Percentiles rank a stretch among this genome's conserved stretches.
These are phyloP conservation scores for Amblyjoppa proteus DNA, from an alignment of 2,888 invertebrate genomes.

Conservation along the genomic window DNA sequence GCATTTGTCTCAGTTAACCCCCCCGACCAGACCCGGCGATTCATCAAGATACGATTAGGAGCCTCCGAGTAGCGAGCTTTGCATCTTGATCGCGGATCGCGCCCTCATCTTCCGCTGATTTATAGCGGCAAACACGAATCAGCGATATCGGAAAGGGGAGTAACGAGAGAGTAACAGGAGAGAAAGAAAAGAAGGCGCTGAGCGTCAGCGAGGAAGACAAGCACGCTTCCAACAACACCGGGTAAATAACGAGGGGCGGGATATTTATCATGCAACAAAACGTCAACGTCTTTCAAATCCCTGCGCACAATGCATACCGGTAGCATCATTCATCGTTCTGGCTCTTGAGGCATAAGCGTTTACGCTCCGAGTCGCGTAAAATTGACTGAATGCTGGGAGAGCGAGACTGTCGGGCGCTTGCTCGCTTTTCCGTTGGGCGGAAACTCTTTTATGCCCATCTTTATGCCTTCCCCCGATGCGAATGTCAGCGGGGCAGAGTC, in stretches of 20 bases:
- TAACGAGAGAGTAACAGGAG: no score
- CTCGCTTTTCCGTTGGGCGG: background rate
- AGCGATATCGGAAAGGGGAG: no score
- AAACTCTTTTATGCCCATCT: background rate
- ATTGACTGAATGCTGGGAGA: constrained; percentile 30
- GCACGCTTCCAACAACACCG: background rate
- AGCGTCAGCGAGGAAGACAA: background rate
- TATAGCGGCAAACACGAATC: no score
- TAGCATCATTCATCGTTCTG: constrained; percentile 47
- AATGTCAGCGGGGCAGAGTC: background rate
- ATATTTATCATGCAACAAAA: constrained; percentile 24
- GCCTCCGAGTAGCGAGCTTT: no score
- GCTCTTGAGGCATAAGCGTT: constrained; percentile 14
- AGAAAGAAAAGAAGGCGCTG: background rate
- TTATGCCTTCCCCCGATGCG: background rate
- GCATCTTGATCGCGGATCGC: no score
- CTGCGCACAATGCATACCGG: constrained; percentile 5
- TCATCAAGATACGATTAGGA: no score
- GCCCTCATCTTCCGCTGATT: no score
- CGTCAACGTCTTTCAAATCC: constrained; percentile 33
- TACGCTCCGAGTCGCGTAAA: constrained; percentile 27
- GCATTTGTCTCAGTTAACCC: no score
- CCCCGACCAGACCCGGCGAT: no score
- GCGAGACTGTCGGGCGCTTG: background rate
- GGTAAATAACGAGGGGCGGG: background rate